These are phyloP conservation scores for Girardia tigrina DNA, from an alignment of 2,888 invertebrate genomes.

Conservation along the genomic window DNA sequence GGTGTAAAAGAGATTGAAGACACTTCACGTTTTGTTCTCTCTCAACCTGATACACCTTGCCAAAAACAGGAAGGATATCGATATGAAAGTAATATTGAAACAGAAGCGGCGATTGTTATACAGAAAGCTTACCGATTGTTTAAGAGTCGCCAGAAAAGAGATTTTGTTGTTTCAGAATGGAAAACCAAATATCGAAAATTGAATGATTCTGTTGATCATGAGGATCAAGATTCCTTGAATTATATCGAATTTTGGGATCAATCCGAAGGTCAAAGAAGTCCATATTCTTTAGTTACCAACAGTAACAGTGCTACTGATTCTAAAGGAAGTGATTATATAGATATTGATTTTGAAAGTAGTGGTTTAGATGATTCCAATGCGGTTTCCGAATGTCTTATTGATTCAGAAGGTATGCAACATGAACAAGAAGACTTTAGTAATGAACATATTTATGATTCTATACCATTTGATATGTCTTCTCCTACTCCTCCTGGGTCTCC, in stretches of 20 bases:
- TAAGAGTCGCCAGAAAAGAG: background rate
- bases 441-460: slow-evolving; percentile 11
- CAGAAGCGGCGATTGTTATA: background rate
- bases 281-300: slow-evolving; percentile 14
- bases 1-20: background rate
- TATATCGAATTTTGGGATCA: slow-evolving; percentile 9
- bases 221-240: slow-evolving; percentile 3
- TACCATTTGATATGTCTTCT: background rate
- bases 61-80: background rate
- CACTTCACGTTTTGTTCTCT: background rate
- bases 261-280: slow-evolving; percentile 17
- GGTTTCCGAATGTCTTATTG: background rate
- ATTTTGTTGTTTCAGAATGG: background rate
- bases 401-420: background rate
- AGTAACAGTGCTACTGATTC: slow-evolving; percentile 10
- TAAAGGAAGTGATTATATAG: slow-evolving; percentile 12
- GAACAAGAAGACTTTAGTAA: background rate
- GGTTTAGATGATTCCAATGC: background rate
- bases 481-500: background rate
- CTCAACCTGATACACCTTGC: background rate
- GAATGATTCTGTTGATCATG: slow-evolving; percentile 1
- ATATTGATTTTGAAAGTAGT: background rate
- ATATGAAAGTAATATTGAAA: background rate
- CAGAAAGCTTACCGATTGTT: background rate
- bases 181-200: background rate